Conservation (phyloP, 2,888 invertebrate species). For the Reticulitermes lucifugus region DNA sequence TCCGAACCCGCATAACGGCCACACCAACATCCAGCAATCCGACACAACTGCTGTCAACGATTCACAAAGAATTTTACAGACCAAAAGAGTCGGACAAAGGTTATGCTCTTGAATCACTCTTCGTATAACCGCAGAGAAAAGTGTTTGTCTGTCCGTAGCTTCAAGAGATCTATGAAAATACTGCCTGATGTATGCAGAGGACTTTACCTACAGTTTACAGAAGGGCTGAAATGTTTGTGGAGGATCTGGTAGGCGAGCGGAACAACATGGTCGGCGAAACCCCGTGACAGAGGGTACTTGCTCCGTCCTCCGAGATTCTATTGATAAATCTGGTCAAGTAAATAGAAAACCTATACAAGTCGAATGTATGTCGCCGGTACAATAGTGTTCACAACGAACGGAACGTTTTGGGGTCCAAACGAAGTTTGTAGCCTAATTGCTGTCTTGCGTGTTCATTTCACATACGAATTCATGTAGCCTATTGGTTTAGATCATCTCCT, state of each 20-base stretch:
- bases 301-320: not conserved
- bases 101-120: not conserved
- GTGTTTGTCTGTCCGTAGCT: not conserved
- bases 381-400: no score
- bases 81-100: not conserved
- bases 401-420: no score
- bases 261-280: slow-evolving; percentile 22
- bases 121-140: not conserved
- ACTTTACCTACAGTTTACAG: not conserved
- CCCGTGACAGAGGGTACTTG: slow-evolving; percentile 21
- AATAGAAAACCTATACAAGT: no score
- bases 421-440: no score
- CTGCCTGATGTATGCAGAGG: not conserved
- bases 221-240: slow-evolving; percentile 5
- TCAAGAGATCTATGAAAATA: slow-evolving; percentile 2
- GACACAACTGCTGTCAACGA: not conserved
- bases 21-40: no score
- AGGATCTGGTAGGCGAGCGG: slow-evolving; percentile 7
- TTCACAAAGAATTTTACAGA: not conserved
- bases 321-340: no score
- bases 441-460: no score
- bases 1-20: no score
- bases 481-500: no score
- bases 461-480: no score
- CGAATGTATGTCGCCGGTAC: no score